Conservation (phyloP, 2,888 invertebrate species). For the Tenodera sinensis region DNA sequence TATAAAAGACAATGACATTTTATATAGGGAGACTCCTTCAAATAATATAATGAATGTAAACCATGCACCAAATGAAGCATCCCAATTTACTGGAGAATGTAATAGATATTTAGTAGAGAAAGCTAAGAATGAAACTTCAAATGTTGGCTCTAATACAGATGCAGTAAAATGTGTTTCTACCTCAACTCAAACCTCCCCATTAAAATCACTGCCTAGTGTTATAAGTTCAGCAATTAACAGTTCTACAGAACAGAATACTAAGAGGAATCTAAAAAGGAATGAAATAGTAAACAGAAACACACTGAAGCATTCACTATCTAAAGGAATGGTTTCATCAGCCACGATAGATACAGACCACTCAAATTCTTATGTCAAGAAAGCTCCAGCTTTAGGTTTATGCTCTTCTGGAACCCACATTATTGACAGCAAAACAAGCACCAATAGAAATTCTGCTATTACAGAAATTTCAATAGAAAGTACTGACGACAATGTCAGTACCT, state of each 20-base stretch:
- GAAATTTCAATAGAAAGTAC: neutral
- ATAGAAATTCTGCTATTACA: neutral
- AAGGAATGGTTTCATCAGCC: neutral
- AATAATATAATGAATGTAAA: neutral
- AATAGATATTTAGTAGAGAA: neutral
- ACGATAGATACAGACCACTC: neutral
- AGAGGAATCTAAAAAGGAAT: neutral
- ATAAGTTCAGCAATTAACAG: neutral
- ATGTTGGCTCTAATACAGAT: neutral
- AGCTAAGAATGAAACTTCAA: neutral
- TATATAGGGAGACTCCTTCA: neutral
- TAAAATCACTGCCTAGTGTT: neutral
- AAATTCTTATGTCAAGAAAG: neutral
- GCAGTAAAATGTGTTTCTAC: neutral
- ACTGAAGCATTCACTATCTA: neutral
- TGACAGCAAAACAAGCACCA: neutral
- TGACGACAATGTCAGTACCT: neutral
- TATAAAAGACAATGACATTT: neutral
- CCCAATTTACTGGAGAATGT: neutral
- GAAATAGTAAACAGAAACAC: neutral
- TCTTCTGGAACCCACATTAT: neutral
- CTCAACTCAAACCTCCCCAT: neutral
- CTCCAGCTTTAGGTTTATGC: neutral
- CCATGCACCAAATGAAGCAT: neutral
- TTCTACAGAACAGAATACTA: neutral